Base-by-base conservation (phyloP, 2,797 vertebrate genomes). In the Danio tinwini region DNA sequence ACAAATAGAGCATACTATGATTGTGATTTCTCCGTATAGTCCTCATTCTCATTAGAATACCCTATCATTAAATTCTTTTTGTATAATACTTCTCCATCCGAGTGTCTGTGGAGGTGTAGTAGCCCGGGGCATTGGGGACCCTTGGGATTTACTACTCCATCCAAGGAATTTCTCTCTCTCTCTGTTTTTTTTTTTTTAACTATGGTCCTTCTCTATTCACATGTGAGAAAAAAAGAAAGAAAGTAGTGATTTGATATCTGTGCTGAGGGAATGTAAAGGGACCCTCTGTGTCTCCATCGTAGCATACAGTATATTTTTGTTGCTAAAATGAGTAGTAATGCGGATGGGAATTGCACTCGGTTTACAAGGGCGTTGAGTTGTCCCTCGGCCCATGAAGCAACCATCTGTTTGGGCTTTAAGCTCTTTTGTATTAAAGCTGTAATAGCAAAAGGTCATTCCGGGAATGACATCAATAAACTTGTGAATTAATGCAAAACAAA, bases 401-500 rank as follows among this genome's bases (percentile, higher is more conserved):
- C 85, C 82, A 84, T 86, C 85, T 86, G 85, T 70, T 78, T 67
- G 63, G 58, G 74, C 63, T 78, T 74, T 80, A 81, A 84, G 70
- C 82, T 82, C 70, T 80, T 52, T 77, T 63, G 63, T 82, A 83
- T 85, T 86, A 81, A 83, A 83, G 70, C 77, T 67, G 62, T 76
- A 69, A 52, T 78, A 76, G 78, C 58, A 80, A 78, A 76, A 85
- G 81, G 81, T 81, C 75, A 83, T 74, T 78, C 70, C 1, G 58
- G 74, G 65, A 82, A 61, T 77, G 69, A 71, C 78, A 80, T 81
- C 81, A 71, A 82, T 80, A 80, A 86, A 81, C 74, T 73, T 63
- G 75, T 80, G 72, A 86, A 83, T 85, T 83, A 76, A 83, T 86
- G 72, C 72, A 86, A 82, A 80, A 84, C 77, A 82, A 76, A 85